Conservation (phyloP, 2,888 invertebrate species). For the Noctua comes region DNA sequence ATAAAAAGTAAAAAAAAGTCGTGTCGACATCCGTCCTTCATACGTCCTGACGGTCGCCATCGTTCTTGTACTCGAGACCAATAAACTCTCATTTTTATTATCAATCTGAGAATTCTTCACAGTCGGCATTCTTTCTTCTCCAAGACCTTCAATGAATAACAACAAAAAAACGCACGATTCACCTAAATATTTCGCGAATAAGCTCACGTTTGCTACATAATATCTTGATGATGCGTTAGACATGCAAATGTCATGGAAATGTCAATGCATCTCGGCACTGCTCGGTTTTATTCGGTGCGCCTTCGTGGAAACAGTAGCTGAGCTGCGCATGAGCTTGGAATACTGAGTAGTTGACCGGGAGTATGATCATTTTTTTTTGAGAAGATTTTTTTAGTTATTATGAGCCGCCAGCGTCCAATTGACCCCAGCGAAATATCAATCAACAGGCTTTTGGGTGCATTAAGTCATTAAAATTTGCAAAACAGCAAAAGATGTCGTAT, state of each 20-base stretch:
- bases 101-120: slow-evolving; percentile 3
- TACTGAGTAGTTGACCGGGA: slow-evolving; percentile 48
- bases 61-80: slow-evolving; percentile 13
- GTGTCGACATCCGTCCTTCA: neutral
- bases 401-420: neutral
- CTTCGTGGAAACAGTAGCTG: slow-evolving; percentile 78
- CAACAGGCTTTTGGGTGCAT: neutral
- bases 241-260: slow-evolving; percentile 62
- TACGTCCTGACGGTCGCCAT: neutral
- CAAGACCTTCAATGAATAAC: slow-evolving; percentile 40
- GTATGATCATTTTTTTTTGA: slow-evolving; percentile 6
- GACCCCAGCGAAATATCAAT: no score
- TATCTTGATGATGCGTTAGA: slow-evolving; percentile 42
- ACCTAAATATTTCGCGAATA: slow-evolving; percentile 43
- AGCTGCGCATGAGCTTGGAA: slow-evolving; percentile 46
- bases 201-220: slow-evolving; percentile 55
- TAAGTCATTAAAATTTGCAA: neutral
- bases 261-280: slow-evolving; percentile 73
- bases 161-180: slow-evolving; percentile 32
- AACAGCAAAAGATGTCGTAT: neutral
- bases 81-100: slow-evolving; percentile 45
- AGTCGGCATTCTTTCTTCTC: slow-evolving; percentile 45
- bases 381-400: neutral
- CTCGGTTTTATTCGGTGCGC: slow-evolving; percentile 72
- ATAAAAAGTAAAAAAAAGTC: neutral